phyloP scores from a whole-genome alignment of 2,888 invertebrate species.

The Empis livida region DNA sequence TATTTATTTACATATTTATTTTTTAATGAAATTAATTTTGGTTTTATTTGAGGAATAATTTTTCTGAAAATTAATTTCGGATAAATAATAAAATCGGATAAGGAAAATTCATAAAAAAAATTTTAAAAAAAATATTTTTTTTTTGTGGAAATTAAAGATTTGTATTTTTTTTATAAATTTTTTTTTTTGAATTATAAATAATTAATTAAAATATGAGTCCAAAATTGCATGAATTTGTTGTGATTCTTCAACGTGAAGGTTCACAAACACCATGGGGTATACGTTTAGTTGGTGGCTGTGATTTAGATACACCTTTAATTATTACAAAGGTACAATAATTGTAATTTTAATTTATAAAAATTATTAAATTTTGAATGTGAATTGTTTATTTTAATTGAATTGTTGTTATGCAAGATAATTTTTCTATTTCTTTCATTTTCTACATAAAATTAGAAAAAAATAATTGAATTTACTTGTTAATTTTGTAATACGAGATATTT shows the following conservation, averaged over 20 bases:
- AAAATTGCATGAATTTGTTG: conserved; percentile 61
- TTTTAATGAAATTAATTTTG: not conserved
- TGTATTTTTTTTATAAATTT: not conserved
- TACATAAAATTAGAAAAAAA: too few relatives aligned
- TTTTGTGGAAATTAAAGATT: too few relatives aligned
- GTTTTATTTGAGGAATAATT: not conserved
- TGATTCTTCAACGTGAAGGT: conserved; percentile 58
- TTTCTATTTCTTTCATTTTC: too few relatives aligned
- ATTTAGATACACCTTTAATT: conserved; percentile 74
- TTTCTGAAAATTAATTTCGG: not conserved
- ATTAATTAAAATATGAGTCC: conserved; percentile 26
- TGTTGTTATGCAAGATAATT: not conserved
- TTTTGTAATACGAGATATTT: conserved; percentile 11
- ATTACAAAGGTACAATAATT: conserved; percentile 70
- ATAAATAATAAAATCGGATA: not conserved
- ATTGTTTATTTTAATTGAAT: too few relatives aligned
- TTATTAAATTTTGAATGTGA: not conserved
- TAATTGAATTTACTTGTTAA: too few relatives aligned
- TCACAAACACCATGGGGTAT: conserved; percentile 72
- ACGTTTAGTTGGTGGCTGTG: conserved; percentile 73
- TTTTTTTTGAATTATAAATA: too few relatives aligned
- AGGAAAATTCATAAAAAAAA: too few relatives aligned
- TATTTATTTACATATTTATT: not conserved
- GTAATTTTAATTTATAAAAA: not conserved
- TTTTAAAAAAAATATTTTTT: too few relatives aligned